These are phyloP conservation scores for Sesamia inferens DNA, from an alignment of 2,888 invertebrate species.

Conservation along the genomic window DNA sequence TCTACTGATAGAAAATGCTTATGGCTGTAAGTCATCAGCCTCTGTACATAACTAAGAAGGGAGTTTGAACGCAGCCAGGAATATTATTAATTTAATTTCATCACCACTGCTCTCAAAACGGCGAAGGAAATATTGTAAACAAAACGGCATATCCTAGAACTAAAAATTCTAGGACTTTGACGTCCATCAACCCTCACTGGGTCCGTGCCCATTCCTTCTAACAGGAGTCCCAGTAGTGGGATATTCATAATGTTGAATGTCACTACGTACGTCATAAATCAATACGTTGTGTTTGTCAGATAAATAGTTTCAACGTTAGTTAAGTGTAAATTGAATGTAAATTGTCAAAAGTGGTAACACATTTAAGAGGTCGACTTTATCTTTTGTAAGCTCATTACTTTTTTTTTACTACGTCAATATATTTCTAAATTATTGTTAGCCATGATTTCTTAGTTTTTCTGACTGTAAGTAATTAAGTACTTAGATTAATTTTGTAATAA, in stretches of 20 bases:
- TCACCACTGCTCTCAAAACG: neutral
- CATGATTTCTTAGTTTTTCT: constrained; percentile 15
- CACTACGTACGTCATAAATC: neutral
- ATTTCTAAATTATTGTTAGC: neutral
- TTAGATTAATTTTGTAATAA: constrained; percentile 52
- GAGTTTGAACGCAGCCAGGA: neutral
- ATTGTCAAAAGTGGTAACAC: neutral
- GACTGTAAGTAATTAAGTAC: constrained; percentile 20
- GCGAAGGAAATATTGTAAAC: neutral
- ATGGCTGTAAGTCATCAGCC: neutral
- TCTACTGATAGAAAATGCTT: neutral
- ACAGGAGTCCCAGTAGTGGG: neutral
- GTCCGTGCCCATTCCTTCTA: neutral
- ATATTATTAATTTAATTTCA: no score
- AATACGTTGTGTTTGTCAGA: neutral
- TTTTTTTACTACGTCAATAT: constrained; percentile 10
- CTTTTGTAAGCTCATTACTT: neutral
- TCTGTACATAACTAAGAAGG: neutral
- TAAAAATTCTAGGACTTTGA: neutral
- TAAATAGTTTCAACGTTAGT: neutral
- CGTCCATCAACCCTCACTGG: neutral
- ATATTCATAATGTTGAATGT: neutral
- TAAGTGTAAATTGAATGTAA: neutral
- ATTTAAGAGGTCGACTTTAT: constrained; percentile 1
- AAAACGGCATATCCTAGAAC: neutral